Evolutionary conservation across 2,888 invertebrate species (phyloP).

Genomic region (Drosophila stalkeri): DNA sequence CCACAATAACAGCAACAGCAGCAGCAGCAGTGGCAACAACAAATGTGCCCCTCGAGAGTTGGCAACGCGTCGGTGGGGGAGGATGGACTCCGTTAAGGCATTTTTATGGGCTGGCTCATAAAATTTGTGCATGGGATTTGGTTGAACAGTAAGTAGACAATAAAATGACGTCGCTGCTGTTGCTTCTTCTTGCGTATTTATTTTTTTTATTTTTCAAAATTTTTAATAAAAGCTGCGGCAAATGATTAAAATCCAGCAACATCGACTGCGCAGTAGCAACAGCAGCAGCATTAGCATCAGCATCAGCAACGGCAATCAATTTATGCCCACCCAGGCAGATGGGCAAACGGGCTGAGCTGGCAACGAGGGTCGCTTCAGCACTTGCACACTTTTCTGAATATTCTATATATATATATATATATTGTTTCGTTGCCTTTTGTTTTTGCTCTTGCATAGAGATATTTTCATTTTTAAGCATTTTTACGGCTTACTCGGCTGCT

Average conservation of each 20-base stretch:
- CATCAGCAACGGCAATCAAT: slow-evolving; percentile 58
- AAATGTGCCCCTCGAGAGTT: slow-evolving; percentile 75
- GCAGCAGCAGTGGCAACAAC: slow-evolving; percentile 46
- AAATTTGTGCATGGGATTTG: slow-evolving; percentile 80
- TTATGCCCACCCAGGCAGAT: slow-evolving; percentile 67
- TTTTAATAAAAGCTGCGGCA: slow-evolving; percentile 76
- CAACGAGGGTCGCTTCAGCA: slow-evolving; percentile 69
- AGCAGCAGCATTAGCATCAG: slow-evolving; percentile 42
- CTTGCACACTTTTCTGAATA: slow-evolving; percentile 45
- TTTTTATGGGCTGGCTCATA: slow-evolving; percentile 78
- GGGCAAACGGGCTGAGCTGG: neutral
- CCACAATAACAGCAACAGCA: slow-evolving; percentile 18
- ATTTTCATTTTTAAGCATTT: slow-evolving; percentile 70
- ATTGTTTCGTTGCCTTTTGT: slow-evolving; percentile 19
- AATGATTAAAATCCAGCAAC: slow-evolving; percentile 69
- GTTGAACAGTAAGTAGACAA: slow-evolving; percentile 77
- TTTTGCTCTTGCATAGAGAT: slow-evolving; percentile 31
- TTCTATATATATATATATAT: slow-evolving; percentile 14
- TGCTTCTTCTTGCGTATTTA: slow-evolving; percentile 3
- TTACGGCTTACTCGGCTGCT: slow-evolving; percentile 65
- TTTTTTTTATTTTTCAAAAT: slow-evolving; percentile 31
- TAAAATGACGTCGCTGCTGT: slow-evolving; percentile 73
- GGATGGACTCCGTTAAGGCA: slow-evolving; percentile 59
- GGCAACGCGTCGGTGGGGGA: slow-evolving; percentile 16
- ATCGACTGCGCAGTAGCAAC: slow-evolving; percentile 49